Evolutionary conservation across 2,113 vertebrate genomes (phyloP), one percentile per base, ranked within the genome.

Genomic region (Sterna hirundo): DNA sequence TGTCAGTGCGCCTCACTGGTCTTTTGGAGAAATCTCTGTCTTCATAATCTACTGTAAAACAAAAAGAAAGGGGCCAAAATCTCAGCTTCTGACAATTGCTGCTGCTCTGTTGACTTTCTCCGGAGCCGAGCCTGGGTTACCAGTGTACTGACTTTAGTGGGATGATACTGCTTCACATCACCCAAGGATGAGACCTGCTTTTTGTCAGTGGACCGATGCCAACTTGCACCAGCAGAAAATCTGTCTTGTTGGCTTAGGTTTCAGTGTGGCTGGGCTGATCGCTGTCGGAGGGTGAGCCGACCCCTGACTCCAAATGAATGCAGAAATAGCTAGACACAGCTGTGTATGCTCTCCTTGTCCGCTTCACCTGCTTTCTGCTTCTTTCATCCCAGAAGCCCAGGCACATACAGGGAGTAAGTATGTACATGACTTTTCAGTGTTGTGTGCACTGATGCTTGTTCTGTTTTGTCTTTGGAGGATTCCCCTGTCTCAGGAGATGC

Each of bases 41-140:
- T 89, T 93, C 54, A 38, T 83, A 75, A 92, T 84, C 69, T 88
- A 86, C 72, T 72, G 65, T 90, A 89, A 91, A 90, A 79, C 51
- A 60, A 86, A 94, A 51, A 34, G 8, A 25, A 96, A 25, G 12
- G 42, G 40, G 42, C 12, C 20, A 90, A 94, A 83, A 61, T 79
- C 74, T 80, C 84, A 65, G 47, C 57, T 93, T 19, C 49, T 62
- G 70, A 44, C 7, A 15, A 79, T 34, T 83, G 57, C 65, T 89
- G 51, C 72, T 87, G 38, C 34, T 92, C 83, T 75, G 30, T 47
- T 90, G 72, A 77, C 75, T 86, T 92, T 78, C 46, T 83, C 55
- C 6, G 17, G 61, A 92, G 21, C 42, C 6, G 5, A 91, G 65
- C 22, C 58, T 58, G 46, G 54, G 23, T 76, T 93, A 74, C 61